Evolutionary conservation across 2,113 vertebrate genomes (phyloP), one percentile per base, ranked within the genome.

Genomic region (Seriola aureovittata): DNA sequence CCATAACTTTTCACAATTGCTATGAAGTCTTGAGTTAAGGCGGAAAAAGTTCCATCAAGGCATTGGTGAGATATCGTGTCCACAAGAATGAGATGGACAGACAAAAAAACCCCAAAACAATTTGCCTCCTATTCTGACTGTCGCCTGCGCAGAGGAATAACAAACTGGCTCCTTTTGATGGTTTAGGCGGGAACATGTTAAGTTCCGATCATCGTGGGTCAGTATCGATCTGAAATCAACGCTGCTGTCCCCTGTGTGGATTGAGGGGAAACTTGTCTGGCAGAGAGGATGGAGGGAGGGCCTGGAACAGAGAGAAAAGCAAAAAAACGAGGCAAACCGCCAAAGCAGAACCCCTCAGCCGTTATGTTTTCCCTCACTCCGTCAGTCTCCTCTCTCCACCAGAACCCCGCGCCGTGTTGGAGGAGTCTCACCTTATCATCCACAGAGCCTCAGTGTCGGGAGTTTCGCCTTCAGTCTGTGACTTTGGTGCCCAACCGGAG

Each of bases 401-500:
- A 8, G 23, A 82, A 55, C 70, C 57, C 54, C 57, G 65, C n/a
- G 11, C 71, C 40, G 29, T 64, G 46, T 38, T 54, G 38, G 6
- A 44, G 76, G 66, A 74, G 67, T 76, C 79, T 85, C 87, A 77
- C 76, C 80, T 91, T 80, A 87, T 88, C 78, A 74, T 81, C 82
- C 67, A 66, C 64, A 44, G 75, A 85, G 86, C 75, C 65, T 87
- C 14, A 34, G 66, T 70, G 65, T 75, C 16, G 23, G 48, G 25
- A 67, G 68, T 77, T 85, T 84, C 13, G 60, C 78, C 72, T 90
- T 81, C 79, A 81, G 69, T 78, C 14, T 14, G 74, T 72, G 89
- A 88, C 86, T 90, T 75, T 81, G 67, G 82, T 76, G 84, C 52
- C 85, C 88, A 83, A 80, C 77, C 75, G 58, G 59, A 82, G 82